These are phyloP conservation scores for Miniopterus natalensis DNA, from an alignment of 2,113 vertebrate genomes.

Conservation along the genomic window DNA sequence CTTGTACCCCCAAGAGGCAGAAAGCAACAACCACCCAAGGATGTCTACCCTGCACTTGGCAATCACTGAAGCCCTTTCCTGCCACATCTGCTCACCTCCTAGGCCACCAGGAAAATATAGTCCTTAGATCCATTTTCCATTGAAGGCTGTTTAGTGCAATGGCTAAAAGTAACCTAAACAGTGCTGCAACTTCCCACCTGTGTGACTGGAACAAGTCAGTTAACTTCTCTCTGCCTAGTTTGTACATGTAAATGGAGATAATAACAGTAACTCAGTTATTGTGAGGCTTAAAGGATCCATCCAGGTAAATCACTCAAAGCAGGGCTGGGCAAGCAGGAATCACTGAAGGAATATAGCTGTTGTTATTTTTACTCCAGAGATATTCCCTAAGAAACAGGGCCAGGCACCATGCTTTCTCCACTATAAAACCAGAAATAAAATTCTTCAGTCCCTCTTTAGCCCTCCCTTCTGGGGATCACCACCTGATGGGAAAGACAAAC, in stretches of 20 bases:
- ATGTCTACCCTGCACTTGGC: background rate
- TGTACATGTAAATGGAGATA: background rate
- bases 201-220: background rate
- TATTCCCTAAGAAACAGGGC: background rate
- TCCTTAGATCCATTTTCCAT: background rate
- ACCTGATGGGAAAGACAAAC: background rate
- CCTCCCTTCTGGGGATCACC: background rate
- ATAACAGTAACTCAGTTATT: background rate
- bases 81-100: background rate
- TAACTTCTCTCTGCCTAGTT: constrained; percentile 27
- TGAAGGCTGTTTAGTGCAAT: background rate
- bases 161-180: background rate
- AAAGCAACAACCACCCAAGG: constrained; percentile 1
- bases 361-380: background rate
- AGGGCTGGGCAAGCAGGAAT: background rate
- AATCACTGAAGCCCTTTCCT: background rate
- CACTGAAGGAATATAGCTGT: background rate
- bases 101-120: background rate
- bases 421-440: constrained; percentile 23
- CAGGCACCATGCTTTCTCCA: background rate
- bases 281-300: background rate
- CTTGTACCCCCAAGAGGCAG: background rate
- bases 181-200: background rate
- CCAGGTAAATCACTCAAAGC: background rate
- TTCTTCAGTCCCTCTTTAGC: background rate